Evolutionary conservation across 2,113 vertebrate species (phyloP).

Genomic region (Ailurus styani): DNA sequence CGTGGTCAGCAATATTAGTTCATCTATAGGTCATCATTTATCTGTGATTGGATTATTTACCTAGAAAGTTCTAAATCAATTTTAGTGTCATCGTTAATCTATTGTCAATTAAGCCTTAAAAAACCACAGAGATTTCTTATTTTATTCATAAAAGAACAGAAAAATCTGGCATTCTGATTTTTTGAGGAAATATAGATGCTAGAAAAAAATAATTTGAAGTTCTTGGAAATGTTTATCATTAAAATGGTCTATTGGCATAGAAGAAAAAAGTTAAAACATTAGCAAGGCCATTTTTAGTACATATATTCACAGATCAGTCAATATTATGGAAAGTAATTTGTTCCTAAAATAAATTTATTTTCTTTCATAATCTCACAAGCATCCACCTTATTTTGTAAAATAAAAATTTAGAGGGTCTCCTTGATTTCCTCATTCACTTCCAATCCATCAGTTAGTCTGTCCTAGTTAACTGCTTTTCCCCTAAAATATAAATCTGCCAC

Average conservation of each 20-base stretch:
- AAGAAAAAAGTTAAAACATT: background rate
- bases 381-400: background rate
- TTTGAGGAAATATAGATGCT: background rate
- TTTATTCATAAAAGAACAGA: background rate
- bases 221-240: background rate
- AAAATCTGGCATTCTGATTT: background rate
- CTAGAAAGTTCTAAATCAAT: background rate
- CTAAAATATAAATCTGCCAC: background rate
- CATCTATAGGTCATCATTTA: background rate
- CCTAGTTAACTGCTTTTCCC: background rate
- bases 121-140: background rate
- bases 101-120: background rate
- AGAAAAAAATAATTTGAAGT: background rate
- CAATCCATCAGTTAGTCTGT: background rate
- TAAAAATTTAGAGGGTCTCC: background rate
- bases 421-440: background rate
- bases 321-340: background rate
- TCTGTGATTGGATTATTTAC: background rate
- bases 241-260: background rate
- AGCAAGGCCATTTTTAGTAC: background rate
- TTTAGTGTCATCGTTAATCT: background rate
- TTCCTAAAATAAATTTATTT: background rate
- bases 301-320: background rate
- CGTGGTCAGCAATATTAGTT: background rate
- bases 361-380: background rate